phyloP scores from a whole-genome alignment of 2,888 invertebrate species.

The Zonitis immaculata region DNA sequence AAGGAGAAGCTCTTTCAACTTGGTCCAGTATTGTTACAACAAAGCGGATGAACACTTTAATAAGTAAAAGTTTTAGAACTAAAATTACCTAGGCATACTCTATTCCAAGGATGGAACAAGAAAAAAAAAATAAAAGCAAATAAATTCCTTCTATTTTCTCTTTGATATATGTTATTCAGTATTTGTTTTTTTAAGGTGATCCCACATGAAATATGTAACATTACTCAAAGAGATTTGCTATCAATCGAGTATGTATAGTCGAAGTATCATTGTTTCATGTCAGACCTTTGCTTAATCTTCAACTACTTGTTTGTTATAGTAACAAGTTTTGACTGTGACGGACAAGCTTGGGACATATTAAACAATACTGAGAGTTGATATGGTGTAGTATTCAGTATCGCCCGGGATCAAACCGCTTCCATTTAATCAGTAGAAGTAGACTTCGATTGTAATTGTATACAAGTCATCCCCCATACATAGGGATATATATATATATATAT shows the following conservation, averaged over 20 bases:
- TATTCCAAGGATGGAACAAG: not conserved
- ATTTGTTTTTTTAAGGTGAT: too few relatives aligned
- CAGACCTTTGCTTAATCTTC: not conserved
- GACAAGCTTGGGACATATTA: conserved; percentile 1
- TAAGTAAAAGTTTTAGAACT: conserved; percentile 1
- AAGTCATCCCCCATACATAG: not conserved
- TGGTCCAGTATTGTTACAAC: not conserved
- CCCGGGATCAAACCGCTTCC: conserved; percentile 4
- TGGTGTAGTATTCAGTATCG: not conserved
- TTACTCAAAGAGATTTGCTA: not conserved
- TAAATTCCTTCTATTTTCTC: too few relatives aligned
- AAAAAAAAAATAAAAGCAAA: not conserved
- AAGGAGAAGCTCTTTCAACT: not conserved
- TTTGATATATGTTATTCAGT: too few relatives aligned
- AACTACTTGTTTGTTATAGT: not conserved
- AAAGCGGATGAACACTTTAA: not conserved
- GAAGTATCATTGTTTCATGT: conserved; percentile 1
- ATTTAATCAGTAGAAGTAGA: conserved; percentile 23
- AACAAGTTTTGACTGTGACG: not conserved
- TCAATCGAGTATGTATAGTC: not conserved
- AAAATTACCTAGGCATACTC: conserved; percentile 10
- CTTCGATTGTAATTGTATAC: conserved; percentile 3
- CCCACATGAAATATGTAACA: too few relatives aligned
- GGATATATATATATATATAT: too few relatives aligned
- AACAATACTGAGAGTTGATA: conserved; percentile 9